These are phyloP conservation scores for Conomelus anceps DNA, from an alignment of 2,888 invertebrate species.

Conservation along the genomic window DNA sequence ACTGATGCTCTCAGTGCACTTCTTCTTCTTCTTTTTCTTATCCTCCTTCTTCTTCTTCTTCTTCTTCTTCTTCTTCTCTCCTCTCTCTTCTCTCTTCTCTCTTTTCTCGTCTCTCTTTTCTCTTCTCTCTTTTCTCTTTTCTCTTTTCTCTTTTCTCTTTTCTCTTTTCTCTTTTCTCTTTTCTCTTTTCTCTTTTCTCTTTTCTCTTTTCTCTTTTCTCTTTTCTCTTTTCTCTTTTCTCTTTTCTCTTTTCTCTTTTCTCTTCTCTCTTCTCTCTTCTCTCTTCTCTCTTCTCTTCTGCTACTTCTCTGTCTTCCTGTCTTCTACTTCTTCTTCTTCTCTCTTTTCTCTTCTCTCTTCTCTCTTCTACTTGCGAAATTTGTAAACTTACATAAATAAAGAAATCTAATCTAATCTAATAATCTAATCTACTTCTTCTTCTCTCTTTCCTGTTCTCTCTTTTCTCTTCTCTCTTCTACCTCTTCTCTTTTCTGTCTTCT, in stretches of 20 bases:
- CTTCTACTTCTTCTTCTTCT: conserved; percentile 14
- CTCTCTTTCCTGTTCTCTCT: background rate
- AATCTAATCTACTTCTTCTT: conserved; percentile 19
- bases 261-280: background rate
- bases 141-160: background rate
- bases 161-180: background rate
- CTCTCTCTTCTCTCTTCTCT: background rate
- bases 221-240: conserved; percentile 11
- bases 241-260: conserved; percentile 4
- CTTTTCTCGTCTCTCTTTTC: background rate
- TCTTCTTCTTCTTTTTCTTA: background rate
- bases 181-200: background rate
- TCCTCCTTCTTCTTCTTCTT: too few species aligned
- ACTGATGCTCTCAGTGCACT: background rate
- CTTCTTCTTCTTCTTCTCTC: background rate
- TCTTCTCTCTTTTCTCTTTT: background rate
- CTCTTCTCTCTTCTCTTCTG: background rate
- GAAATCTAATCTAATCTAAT: too few species aligned
- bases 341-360: background rate
- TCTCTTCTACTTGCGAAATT: background rate
- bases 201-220: background rate
- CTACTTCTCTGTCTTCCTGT: conserved; percentile 20
- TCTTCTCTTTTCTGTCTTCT: conserved; percentile 15
- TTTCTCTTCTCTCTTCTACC: background rate
- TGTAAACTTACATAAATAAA: too few species aligned